Conservation (phyloP, 2,888 invertebrate genomes). For the Tachystola acroxantha region DNA sequence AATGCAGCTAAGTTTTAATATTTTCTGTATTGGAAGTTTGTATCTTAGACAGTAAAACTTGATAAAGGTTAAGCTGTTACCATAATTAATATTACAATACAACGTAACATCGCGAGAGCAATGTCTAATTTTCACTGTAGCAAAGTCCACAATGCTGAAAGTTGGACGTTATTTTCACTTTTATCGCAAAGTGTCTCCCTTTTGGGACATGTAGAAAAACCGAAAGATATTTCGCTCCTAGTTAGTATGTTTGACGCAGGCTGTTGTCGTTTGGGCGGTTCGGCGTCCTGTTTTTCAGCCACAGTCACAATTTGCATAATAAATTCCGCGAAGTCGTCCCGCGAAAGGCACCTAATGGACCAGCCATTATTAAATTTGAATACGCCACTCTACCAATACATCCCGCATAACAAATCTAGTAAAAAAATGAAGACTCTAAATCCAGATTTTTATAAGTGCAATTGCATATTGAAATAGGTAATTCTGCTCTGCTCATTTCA, state of each 20-base stretch:
- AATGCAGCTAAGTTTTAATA: too few species aligned
- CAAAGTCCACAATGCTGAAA: neutral
- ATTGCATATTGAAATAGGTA: constrained; percentile 3
- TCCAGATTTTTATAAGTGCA: too few species aligned
- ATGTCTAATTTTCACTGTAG: too few species aligned
- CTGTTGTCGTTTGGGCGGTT: constrained; percentile 18
- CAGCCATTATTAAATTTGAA: constrained; percentile 26
- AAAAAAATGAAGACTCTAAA: neutral
- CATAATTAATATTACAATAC: too few species aligned
- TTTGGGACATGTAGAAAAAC: constrained; percentile 4
- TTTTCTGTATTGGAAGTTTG: too few species aligned
- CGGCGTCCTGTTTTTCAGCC: constrained; percentile 23
- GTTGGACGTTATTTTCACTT: constrained; percentile 2
- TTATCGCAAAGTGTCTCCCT: constrained; percentile 5
- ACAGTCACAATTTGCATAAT: constrained; percentile 29
- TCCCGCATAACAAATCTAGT: neutral
- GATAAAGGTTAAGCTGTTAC: too few species aligned
- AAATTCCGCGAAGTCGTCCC: constrained; percentile 27
- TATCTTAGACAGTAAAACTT: too few species aligned
- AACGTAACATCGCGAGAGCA: too few species aligned
- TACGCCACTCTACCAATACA: constrained; percentile 5
- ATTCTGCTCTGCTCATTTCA: constrained; percentile 13
- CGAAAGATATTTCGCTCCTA: constrained; percentile 1
- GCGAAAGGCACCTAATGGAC: constrained; percentile 16
- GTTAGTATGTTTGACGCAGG: constrained; percentile 11